Base-by-base conservation (phyloP, 2,888 invertebrate genomes). In the Acleris cristana region DNA sequence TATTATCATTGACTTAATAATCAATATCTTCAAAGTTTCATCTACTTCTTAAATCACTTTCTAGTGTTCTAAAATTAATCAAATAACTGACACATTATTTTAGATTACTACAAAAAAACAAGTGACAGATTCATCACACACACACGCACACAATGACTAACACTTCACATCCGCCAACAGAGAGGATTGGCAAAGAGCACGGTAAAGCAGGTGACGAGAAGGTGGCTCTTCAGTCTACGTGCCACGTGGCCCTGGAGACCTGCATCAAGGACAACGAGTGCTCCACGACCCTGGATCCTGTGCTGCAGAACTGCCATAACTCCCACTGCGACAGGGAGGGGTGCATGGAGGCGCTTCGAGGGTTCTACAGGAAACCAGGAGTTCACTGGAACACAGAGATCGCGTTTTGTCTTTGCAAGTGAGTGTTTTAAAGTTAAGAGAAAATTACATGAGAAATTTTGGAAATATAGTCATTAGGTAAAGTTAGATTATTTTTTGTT, bases 321-420 rank as follows among this genome's bases (percentile, higher is more conserved):
- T 85, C 76, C 26, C 90, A 95, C 74, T 98, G 98, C 88, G 96
- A 96, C 84, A 94, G 97, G 72, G 96, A 97, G 82, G 96, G 96
- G 69, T 98, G 98, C 88, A 97, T 97, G 97, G 94, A 95, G 72
- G 96, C 97, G 61, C 89, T 98, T 77, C 96, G 97, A 83, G 95
- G 95, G 65, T 98, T 98, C 91, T 98, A 98, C 90, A 95, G 96
- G 85, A 96, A 95, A 79, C 95, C 96, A 21, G 95, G 95, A 65
- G 95, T 96, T 74, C 95, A 95, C 76, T 96, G 97, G 95, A 97
- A 97, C 82, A 94, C 97, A 73, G 98, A 98, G 88, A 96, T 98
- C 77, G 98, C 98, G 75, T 98, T 98, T 91, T 98, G 98, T 86
- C 94, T 98, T 70, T 98, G 98, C 97, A 97, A 96, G 98, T 97